A percentile compares a stretch with the other conserved stretches of the same genome.
These are phyloP conservation scores for Glossophaga mutica DNA, from an alignment of 2,797 vertebrate genomes.

Conservation along the genomic window DNA sequence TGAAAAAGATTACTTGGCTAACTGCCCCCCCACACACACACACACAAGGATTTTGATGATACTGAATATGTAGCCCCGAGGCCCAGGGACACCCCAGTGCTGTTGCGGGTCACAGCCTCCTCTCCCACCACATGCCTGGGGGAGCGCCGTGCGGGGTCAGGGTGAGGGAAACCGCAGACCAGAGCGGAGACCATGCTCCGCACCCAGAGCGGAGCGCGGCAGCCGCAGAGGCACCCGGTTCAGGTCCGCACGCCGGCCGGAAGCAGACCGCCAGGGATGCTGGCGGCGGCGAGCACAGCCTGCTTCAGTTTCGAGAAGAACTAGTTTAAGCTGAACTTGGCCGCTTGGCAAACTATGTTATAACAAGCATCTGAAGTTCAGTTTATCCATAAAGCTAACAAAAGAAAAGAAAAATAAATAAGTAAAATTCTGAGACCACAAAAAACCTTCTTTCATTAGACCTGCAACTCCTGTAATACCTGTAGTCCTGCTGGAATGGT, in stretches of 20 bases:
- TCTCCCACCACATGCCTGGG: background rate
- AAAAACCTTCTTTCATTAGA: background rate
- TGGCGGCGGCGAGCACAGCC: background rate
- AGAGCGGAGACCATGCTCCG: too few relatives aligned
- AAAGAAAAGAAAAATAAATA: background rate
- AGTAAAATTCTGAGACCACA: background rate
- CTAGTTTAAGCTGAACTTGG: background rate
- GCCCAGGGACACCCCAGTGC: background rate
- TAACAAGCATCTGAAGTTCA: background rate
- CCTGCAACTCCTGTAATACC: background rate
- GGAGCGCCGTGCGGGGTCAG: background rate
- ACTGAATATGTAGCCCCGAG: background rate
- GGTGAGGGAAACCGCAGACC: background rate
- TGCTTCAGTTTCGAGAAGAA: background rate
- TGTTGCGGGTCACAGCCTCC: background rate
- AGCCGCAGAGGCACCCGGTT: background rate
- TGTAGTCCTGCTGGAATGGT: background rate
- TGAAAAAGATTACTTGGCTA: background rate
- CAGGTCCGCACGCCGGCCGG: too few relatives aligned
- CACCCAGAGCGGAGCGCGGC: background rate
- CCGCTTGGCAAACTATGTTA: background rate
- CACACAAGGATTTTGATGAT: background rate
- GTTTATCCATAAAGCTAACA: background rate
- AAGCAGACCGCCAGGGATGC: background rate
- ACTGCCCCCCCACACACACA: background rate